Conservation (phyloP, 23 tunicate species). For the Oikopleura dioica region DNA sequence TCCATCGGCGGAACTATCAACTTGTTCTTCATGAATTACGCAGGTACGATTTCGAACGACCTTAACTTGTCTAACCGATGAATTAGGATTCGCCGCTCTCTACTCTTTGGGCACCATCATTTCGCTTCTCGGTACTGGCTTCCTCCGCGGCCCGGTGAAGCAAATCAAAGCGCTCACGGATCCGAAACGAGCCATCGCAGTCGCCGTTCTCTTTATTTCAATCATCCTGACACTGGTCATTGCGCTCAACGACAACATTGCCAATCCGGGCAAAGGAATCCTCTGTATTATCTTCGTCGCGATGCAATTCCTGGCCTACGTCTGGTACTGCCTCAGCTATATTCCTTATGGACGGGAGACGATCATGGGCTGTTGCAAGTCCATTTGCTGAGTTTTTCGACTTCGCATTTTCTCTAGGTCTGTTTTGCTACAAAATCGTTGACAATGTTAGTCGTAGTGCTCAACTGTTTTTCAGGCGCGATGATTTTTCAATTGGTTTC, state of each 20-base stretch:
- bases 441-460: too few species aligned
- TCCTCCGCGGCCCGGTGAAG: background rate
- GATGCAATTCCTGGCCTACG: background rate
- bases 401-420: too few species aligned
- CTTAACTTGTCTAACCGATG: too few species aligned
- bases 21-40: background rate
- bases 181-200: background rate
- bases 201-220: background rate
- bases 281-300: background rate
- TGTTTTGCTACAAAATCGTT: too few species aligned
- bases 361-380: background rate
- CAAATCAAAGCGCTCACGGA: background rate
- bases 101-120: background rate
- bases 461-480: too few species aligned
- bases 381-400: too few species aligned
- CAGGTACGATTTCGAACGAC: background rate
- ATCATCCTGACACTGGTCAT: background rate
- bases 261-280: too few species aligned
- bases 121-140: background rate
- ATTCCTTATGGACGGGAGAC: background rate
- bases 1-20: background rate
- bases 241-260: background rate
- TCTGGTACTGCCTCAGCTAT: background rate
- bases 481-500: too few species aligned
- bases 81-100: background rate